Conservation (phyloP, 2,888 invertebrate genomes). For the Campaea margaritaria region DNA sequence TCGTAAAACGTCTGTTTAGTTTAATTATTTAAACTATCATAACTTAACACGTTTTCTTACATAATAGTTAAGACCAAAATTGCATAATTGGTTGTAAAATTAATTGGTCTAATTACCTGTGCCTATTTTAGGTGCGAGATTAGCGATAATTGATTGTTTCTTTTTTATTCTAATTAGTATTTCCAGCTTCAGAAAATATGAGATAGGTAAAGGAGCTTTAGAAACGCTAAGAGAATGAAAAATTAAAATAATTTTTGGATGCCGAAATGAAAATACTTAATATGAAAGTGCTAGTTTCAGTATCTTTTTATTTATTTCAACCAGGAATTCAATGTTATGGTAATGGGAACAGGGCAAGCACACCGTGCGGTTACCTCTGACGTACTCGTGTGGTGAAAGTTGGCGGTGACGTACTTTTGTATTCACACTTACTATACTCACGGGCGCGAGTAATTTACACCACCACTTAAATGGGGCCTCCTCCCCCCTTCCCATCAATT, state of each 20-base stretch:
- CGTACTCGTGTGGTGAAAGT: conserved; percentile 74
- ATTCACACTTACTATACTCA: conserved; percentile 67
- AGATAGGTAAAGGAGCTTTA: too few species aligned
- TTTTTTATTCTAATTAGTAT: neutral
- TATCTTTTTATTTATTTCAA: conserved; percentile 7
- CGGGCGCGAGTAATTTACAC: conserved; percentile 67
- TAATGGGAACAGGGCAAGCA: conserved; percentile 34
- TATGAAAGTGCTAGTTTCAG: neutral
- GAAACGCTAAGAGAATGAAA: too few species aligned
- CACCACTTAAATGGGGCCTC: conserved; percentile 61
- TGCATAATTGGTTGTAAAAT: conserved; percentile 5
- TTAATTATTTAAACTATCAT: conserved; percentile 40
- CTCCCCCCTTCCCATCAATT: conserved; percentile 56
- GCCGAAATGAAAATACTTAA: too few species aligned
- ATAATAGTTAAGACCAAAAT: conserved; percentile 22
- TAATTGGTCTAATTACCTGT: neutral
- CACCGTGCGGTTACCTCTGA: conserved; percentile 33
- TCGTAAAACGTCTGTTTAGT: conserved; percentile 41
- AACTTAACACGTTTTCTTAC: conserved; percentile 32
- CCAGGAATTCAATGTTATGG: conserved; percentile 17
- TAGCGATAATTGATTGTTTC: neutral
- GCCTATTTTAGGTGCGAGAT: neutral
- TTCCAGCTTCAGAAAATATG: neutral
- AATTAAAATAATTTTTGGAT: too few species aligned
- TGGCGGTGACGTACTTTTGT: conserved; percentile 79